Conservation (phyloP, 2,888 invertebrate genomes). For the Tetanocera ferruginea region DNA sequence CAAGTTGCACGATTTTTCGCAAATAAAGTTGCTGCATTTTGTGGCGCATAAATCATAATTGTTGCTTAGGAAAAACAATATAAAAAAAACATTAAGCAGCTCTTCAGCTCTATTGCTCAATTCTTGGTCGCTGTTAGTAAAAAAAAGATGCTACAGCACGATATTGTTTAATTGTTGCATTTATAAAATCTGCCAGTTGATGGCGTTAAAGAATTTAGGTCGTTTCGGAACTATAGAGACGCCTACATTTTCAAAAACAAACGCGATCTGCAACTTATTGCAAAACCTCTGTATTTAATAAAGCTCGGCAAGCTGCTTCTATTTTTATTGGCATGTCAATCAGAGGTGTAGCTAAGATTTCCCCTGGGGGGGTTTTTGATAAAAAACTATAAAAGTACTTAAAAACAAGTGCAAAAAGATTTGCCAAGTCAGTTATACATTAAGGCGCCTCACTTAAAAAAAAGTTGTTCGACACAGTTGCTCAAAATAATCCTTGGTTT, state of each 20-base stretch:
- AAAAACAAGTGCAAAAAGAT: too few species aligned
- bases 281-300: too few species aligned
- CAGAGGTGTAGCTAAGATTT: too few species aligned
- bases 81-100: background rate
- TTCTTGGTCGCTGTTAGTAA: background rate
- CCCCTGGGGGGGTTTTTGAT: too few species aligned
- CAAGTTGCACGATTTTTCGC: conserved; percentile 18
- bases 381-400: too few species aligned
- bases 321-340: background rate
- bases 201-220: conserved; percentile 14
- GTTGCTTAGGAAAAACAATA: background rate
- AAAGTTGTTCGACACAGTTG: too few species aligned
- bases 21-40: background rate
- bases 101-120: background rate
- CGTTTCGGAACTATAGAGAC: background rate
- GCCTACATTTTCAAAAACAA: background rate
- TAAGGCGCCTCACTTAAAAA: too few species aligned
- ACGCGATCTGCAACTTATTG: background rate
- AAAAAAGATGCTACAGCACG: background rate
- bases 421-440: too few species aligned
- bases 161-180: background rate
- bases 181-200: background rate
- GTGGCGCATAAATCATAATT: background rate
- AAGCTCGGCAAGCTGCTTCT: too few species aligned
- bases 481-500: too few species aligned